Percentiles rank a stretch among this genome's conserved stretches.
Evolutionary conservation across 2,888 invertebrate species (phyloP).

Genomic region (Galerucella calmariensis): DNA sequence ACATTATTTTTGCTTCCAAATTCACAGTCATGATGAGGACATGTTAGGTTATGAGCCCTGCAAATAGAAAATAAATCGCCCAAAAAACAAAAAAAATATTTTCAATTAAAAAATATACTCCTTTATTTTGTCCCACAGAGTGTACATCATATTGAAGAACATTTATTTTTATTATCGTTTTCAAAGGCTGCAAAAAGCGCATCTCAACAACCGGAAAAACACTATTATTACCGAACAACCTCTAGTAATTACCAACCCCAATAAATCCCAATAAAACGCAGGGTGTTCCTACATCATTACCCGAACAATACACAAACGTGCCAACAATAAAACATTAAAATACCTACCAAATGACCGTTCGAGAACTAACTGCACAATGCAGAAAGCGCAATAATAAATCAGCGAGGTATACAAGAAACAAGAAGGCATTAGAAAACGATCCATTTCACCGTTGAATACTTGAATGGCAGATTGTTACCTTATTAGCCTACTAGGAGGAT

Average conservation of each 20-base stretch:
- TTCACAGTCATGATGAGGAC: too few species aligned
- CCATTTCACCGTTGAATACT: constrained; percentile 50
- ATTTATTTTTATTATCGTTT: neutral
- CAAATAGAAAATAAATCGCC: too few species aligned
- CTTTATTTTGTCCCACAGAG: too few species aligned
- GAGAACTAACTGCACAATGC: constrained; percentile 53
- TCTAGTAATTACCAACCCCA: constrained; percentile 9
- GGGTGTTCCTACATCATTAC: constrained; percentile 36
- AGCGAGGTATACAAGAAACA: constrained; percentile 48
- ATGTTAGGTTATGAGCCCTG: too few species aligned
- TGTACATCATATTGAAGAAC: neutral
- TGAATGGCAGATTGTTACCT: constrained; percentile 55
- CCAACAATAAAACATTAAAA: constrained; percentile 58
- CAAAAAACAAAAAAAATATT: too few species aligned
- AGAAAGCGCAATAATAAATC: constrained; percentile 59
- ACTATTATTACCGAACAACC: neutral
- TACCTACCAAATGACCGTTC: constrained; percentile 40
- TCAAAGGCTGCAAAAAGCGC: neutral
- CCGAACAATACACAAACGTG: constrained; percentile 53
- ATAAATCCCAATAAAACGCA: constrained; percentile 22
- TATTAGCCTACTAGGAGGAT: constrained; percentile 59
- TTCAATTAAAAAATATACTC: too few species aligned
- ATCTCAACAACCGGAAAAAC: neutral
- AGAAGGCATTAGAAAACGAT: constrained; percentile 58
- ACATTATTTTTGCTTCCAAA: too few species aligned